Base-by-base conservation (phyloP, 1,140 invertebrate species). In the Sycophila sp. region DNA sequence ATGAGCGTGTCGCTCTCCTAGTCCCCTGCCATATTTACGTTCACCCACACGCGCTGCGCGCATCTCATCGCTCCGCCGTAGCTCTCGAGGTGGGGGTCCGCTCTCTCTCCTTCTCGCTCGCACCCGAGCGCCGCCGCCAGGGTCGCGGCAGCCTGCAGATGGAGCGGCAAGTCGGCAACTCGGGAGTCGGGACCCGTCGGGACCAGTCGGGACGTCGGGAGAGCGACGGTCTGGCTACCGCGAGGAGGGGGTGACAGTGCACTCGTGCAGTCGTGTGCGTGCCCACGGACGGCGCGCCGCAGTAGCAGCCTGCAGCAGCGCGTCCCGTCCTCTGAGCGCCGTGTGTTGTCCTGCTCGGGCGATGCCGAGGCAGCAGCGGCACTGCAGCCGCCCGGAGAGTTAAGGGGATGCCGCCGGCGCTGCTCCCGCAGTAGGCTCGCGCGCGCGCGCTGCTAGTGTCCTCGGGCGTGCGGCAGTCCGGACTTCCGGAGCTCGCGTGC, bases 21-120 rank as follows among this genome's bases (percentile, higher is more conserved):
- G 30, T 59, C 26, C 45, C 40, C 40, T 63, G 30, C 60, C 60
- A 63, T 63, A 63, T 63, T 63, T 63, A 63, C 49, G 47, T 34
- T 63, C 42, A 49, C 60, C 60, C 60, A 63, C 60, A 49, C 60
- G 24, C 3, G 60, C 10, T 11, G 42, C 24, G 32, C 8, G n/a
- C n/a, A n/a, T n/a, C n/a, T n/a, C n/a, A n/a, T n/a, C n/a, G n/a
- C n/a, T n/a, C n/a, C n/a, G n/a, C n/a, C n/a, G n/a, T n/a, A n/a
- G n/a, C n/a, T n/a, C n/a, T n/a, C n/a, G n/a, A n/a, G n/a, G n/a
- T n/a, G 7, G 2, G 22, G 34, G 56, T 40, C 56, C 34, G n/a
- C 13, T 49, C 30, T 49, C 15, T 26, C 13, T 45, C 45, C 28
- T 40, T 49, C 24, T 42, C n/a, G 19, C 51, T 56, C 51, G 49